A percentile compares a stretch with the other conserved stretches of the same genome.
These are phyloP conservation scores for Drosophila sp. DNA, from an alignment of 1,140 invertebrate species.

Conservation along the genomic window DNA sequence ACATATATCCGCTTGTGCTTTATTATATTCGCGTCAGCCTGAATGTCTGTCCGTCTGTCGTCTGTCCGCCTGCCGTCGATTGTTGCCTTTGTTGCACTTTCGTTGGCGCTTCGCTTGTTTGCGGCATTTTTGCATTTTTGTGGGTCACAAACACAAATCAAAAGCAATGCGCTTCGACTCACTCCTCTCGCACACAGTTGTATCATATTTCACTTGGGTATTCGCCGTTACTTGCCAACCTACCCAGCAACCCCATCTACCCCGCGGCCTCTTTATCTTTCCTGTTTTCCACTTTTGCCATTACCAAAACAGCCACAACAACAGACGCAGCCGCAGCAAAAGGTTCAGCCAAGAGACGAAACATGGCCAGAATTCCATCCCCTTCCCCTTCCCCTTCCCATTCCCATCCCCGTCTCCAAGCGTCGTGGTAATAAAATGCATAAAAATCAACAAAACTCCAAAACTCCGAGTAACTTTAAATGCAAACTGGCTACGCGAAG, in stretches of 20 bases:
- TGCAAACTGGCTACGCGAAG: slow-evolving; percentile 55
- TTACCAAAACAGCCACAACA: slow-evolving; percentile 36
- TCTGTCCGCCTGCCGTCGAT: slow-evolving; percentile 56
- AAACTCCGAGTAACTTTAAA: slow-evolving; percentile 62
- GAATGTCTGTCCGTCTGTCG: not conserved
- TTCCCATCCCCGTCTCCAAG: no score
- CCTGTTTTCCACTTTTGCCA: slow-evolving; percentile 36
- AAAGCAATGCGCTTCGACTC: slow-evolving; percentile 66
- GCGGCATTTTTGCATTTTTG: slow-evolving; percentile 69
- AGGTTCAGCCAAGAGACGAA: slow-evolving; percentile 14
- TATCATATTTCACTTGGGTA: slow-evolving; percentile 80
- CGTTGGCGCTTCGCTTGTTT: slow-evolving; percentile 58
- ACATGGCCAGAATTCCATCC: not conserved
- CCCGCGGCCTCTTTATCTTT: slow-evolving; percentile 3
- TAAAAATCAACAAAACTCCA: slow-evolving; percentile 48
- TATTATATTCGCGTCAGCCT: slow-evolving; percentile 47
- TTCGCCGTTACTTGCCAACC: slow-evolving; percentile 40
- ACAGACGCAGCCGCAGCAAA: not conserved
- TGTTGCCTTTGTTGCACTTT: slow-evolving; percentile 56
- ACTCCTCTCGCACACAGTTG: slow-evolving; percentile 47
- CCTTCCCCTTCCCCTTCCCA: no score
- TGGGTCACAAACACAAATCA: slow-evolving; percentile 79
- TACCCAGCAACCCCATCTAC: not conserved
- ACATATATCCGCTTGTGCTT: slow-evolving; percentile 60
- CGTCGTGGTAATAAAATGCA: slow-evolving; percentile 59